These are phyloP conservation scores for Oncorhynchus nerka DNA, from an alignment of 2,113 vertebrate species.

Conservation along the genomic window DNA sequence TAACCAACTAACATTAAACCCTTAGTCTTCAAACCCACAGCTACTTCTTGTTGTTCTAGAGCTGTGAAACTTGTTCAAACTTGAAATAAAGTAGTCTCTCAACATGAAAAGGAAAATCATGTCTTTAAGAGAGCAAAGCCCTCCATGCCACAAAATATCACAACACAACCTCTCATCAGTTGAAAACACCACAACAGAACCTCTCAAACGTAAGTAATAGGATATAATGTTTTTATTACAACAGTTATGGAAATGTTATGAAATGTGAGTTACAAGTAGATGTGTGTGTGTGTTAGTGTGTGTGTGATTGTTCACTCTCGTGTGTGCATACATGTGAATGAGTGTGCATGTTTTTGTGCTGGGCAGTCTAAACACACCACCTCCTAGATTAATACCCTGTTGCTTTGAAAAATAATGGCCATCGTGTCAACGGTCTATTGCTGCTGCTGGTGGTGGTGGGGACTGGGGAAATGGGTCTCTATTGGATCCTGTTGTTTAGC, in stretches of 20 bases:
- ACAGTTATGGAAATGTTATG: constrained; percentile 21
- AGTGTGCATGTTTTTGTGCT: not conserved
- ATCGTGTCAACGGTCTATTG: constrained; percentile 36
- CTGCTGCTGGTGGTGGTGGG: constrained; percentile 17
- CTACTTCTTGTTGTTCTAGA: too few species aligned
- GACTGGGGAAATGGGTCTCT: constrained; percentile 36
- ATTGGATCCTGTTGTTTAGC: constrained; percentile 51
- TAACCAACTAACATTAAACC: too few species aligned
- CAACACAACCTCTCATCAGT: not conserved
- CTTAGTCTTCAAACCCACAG: too few species aligned
- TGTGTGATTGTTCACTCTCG: not conserved
- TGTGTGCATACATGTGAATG: constrained; percentile 3
- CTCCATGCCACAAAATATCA: constrained; percentile 48
- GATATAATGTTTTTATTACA: constrained; percentile 4
- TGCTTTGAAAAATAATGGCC: constrained; percentile 33
- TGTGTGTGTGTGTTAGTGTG: not conserved
- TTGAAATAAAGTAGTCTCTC: not conserved
- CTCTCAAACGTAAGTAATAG: constrained; percentile 27
- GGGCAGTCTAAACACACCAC: constrained; percentile 8
- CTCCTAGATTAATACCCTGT: constrained; percentile 11
- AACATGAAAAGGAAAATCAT: constrained; percentile 51
- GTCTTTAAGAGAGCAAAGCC: constrained; percentile 46
- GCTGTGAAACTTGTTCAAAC: too few species aligned
- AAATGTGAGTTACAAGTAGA: constrained; percentile 15
- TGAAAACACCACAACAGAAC: constrained; percentile 45